Evolutionary conservation across 2,797 vertebrate species (phyloP).

Genomic region (Saguinus oedipus): DNA sequence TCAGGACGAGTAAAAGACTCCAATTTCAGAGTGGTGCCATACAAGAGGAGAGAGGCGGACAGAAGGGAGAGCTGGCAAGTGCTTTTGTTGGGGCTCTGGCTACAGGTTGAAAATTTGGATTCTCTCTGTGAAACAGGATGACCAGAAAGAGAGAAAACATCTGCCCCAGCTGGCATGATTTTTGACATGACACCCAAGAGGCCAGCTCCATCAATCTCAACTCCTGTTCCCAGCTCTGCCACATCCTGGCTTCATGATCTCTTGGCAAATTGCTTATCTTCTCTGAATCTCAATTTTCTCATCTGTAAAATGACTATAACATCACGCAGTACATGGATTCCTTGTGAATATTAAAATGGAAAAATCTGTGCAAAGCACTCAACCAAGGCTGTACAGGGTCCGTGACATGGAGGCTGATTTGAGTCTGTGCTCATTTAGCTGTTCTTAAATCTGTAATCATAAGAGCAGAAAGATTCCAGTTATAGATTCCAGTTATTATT

Average conservation of each 20-base stretch:
- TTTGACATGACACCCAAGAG: rapidly evolving
- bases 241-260: background rate
- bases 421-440: rapidly evolving
- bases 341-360: background rate
- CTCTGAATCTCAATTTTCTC: background rate
- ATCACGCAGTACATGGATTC: rapidly evolving
- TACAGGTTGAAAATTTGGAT: rapidly evolving
- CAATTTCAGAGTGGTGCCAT: rapidly evolving
- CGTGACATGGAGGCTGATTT: rapidly evolving
- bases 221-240: background rate
- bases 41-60: rapidly evolving
- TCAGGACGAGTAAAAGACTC: background rate
- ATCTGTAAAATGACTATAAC: background rate
- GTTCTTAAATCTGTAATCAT: background rate
- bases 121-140: background rate
- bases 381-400: background rate
- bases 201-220: rapidly evolving
- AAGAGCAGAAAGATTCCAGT: rapidly evolving
- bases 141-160: rapidly evolving
- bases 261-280: background rate
- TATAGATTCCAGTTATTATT: rapidly evolving
- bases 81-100: background rate
- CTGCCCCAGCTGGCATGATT: rapidly evolving
- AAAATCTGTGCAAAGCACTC: rapidly evolving
- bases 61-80: rapidly evolving